Evolutionary conservation across 2,888 invertebrate species (phyloP).

Genomic region (Caenorhabditis sulstoni): DNA sequence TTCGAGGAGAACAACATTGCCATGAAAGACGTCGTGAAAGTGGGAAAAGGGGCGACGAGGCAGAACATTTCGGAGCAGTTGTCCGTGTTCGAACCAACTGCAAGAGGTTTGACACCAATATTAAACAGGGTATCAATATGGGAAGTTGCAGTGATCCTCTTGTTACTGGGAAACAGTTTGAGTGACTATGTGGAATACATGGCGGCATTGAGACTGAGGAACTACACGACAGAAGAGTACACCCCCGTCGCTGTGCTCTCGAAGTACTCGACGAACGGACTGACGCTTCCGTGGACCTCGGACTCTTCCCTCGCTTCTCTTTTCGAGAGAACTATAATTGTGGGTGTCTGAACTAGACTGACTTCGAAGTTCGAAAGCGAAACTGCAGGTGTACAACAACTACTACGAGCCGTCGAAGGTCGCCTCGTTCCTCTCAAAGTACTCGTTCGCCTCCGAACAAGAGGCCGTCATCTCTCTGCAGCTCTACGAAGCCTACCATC

Average conservation of each 20-base stretch:
- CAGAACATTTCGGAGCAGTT: slow-evolving; percentile 22
- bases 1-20: slow-evolving; percentile 18
- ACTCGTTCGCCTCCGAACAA: slow-evolving; percentile 26
- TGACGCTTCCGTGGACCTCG: slow-evolving; percentile 34
- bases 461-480: slow-evolving; percentile 50
- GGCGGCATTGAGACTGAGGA: slow-evolving; percentile 50
- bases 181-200: slow-evolving; percentile 57
- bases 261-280: slow-evolving; percentile 40
- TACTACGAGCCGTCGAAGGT: slow-evolving; percentile 18
- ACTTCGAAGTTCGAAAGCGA: background rate
- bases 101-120: slow-evolving; percentile 34
- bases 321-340: slow-evolving; percentile 55
- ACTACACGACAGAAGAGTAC: slow-evolving; percentile 59
- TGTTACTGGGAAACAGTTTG: slow-evolving; percentile 64
- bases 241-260: slow-evolving; percentile 60
- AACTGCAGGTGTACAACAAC: slow-evolving; percentile 61
- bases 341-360: slow-evolving; percentile 22
- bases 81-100: slow-evolving; percentile 13
- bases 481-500: slow-evolving; percentile 59
- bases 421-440: slow-evolving; percentile 34
- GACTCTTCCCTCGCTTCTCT: slow-evolving; percentile 17
- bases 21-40: slow-evolving; percentile 15
- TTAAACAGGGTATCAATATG: too few relatives aligned
- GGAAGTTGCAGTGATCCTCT: slow-evolving; percentile 58
- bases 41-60: slow-evolving; percentile 25